Percentiles rank a stretch among this genome's conserved stretches.
These are phyloP conservation scores for Porites cylindrica DNA, from an alignment of 92 coral and sea anemone species.

Conservation along the genomic window DNA sequence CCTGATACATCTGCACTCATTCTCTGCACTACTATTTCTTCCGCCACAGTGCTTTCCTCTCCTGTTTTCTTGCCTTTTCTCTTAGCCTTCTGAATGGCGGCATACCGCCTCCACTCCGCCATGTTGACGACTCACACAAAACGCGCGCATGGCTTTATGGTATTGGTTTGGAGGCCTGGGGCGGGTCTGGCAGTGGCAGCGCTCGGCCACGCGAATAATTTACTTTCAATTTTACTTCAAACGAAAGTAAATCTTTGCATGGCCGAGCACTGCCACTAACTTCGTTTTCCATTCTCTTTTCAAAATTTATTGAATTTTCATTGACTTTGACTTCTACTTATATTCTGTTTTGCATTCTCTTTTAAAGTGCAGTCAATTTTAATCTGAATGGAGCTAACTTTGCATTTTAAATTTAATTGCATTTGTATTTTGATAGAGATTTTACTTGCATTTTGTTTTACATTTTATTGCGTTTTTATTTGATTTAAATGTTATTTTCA, in stretches of 20 bases:
- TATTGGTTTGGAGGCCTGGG: slow-evolving; percentile 43
- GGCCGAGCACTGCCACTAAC: slow-evolving; percentile 21
- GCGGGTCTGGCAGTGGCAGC: slow-evolving; percentile 53
- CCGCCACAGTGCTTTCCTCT: slow-evolving; percentile 26
- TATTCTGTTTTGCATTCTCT: not conserved
- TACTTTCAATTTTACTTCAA: slow-evolving; percentile 14
- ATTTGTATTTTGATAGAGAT: not conserved
- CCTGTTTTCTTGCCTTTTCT: slow-evolving; percentile 19
- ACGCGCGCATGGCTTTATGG: not conserved
- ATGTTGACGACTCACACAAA: not conserved
- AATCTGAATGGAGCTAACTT: slow-evolving; percentile 12
- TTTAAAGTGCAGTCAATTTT: slow-evolving; percentile 14
- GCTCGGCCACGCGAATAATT: slow-evolving; percentile 39
- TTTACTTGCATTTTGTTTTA: not conserved
- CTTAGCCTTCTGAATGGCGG: slow-evolving; percentile 44
- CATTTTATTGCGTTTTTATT: no score
- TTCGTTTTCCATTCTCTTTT: slow-evolving; percentile 8
- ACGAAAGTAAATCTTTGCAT: slow-evolving; percentile 11
- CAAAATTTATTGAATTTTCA: not conserved
- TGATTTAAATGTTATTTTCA: no score
- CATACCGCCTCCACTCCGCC: slow-evolving; percentile 66
- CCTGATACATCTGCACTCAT: slow-evolving; percentile 68
- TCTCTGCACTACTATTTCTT: slow-evolving; percentile 64
- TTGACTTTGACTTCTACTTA: not conserved
- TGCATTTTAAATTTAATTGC: not conserved